These are phyloP conservation scores for Excalfactoria chinensis DNA, from an alignment of 2,113 vertebrate genomes.

Conservation along the genomic window DNA sequence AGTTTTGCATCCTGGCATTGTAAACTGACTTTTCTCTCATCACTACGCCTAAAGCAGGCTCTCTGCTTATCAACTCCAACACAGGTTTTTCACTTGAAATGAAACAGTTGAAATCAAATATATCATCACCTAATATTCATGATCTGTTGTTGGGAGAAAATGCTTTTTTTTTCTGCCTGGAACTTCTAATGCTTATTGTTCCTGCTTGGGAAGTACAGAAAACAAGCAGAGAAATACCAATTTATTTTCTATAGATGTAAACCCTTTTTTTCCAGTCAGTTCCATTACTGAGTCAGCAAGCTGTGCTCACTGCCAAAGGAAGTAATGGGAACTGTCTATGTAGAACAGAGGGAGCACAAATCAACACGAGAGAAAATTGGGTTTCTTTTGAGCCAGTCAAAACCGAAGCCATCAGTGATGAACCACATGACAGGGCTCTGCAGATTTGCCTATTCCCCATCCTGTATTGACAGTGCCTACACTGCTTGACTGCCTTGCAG, in stretches of 20 bases:
- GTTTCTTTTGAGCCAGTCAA: slow-evolving; percentile 33
- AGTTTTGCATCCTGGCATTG: background rate
- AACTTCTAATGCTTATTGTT: background rate
- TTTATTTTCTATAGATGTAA: background rate
- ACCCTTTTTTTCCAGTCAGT: background rate
- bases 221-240: background rate
- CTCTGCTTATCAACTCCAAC: background rate
- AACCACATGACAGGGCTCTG: background rate
- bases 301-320: background rate
- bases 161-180: background rate
- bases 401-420: background rate
- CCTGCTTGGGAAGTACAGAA: background rate
- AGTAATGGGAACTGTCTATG: slow-evolving; percentile 34
- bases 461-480: background rate
- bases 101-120: background rate
- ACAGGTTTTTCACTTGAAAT: background rate
- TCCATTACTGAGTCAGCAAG: slow-evolving; percentile 5
- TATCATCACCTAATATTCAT: background rate
- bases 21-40: background rate
- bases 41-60: background rate
- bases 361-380: slow-evolving; percentile 27
- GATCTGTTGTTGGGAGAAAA: background rate
- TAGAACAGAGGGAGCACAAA: slow-evolving; percentile 36
- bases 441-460: background rate
- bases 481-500: background rate